Base-by-base conservation (phyloP, 2,888 invertebrate species). In the Plagiodera versicolora region DNA sequence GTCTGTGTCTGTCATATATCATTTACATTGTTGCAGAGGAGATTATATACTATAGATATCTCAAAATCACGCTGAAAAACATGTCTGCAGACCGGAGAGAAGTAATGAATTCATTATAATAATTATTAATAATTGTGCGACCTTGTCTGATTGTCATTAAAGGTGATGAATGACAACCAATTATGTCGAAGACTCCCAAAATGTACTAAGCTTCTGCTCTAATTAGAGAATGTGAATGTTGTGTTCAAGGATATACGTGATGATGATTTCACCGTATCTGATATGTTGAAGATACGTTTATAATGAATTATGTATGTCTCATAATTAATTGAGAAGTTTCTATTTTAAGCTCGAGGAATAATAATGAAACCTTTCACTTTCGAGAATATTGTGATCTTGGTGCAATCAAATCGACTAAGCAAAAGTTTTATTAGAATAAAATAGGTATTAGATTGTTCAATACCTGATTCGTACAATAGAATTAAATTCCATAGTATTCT, bases 121-220 rank as follows among this genome's bases (percentile, higher is more conserved):
- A 39, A 52, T 59, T 28, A 20, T 59, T 28, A 20, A 50, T 39
- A 52, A 49, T 60, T n/a, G 32, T 24, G 44, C 16, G 39, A 47
- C 56, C 55, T 60, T 60, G 59, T 56, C 46, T 32, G 52, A 45
- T 11, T 51, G 59, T 46, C 55, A 55, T 55, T 45, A 16, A 55
- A 47, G 8, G 30, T 55, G 55, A 60, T 55, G 19, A 55, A 60
- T 55, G 32, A 46, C 19, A 44, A 11, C 48, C 44, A 49, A 28
- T 54, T 58, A 58, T 47, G 20, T 11, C n/a, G 53, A 39, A 48
- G 47, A 20, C 24, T 44, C 11, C 17, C 44, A 11, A 20, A 53
- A 35, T n/a, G 32, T 53, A 39, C 39, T 14, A 39, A 39, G 39
- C 39, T n/a, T n/a, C n/a, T 39, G 39, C n/a, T 39, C 39, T 39